Evolutionary conservation across 64 coral and sea anemone species (phyloP), one percentile per base, ranked within the genome.

Genomic region (Stylophora pistillata): DNA sequence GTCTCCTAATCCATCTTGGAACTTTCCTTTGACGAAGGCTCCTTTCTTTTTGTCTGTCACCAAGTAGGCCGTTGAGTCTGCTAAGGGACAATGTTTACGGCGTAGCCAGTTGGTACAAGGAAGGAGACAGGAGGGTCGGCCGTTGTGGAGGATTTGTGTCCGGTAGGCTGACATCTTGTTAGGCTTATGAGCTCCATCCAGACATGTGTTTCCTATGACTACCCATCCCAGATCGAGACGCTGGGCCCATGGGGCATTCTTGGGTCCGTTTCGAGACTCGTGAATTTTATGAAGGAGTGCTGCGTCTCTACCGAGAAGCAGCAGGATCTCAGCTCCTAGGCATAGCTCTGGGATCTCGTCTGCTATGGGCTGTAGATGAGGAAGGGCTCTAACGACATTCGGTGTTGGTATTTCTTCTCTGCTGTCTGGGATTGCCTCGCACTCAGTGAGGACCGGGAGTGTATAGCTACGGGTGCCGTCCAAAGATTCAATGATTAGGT

Each of bases 401-500:
- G 80, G 80, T n/a, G 81, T 91, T 10, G 89, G 81, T 10, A 91
- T 91, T 69, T 91, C 89, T 15, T 84, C 59, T 20, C 71, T 75
- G 71, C 56, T 75, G 82, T 86, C 30, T 86, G 63, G 47, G 33
- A 86, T 86, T 14, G 32, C 64, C 3, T 86, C 61, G 33, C 82
- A 71, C 29, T 86, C 63, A 15, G 64, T 86, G 15, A 86, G 1
- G 4, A 9, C 25, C 37, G 41, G 82, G 2, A 86, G n/a, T 9
- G 4, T 5, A 72, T 86, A 15, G 1, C 23, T 32, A 1, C 9
- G 5, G 31, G 0, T 7, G 3, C 41, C 20, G 9, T 86, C 64
- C 21, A 86, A 15, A 30, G 82, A 86, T 56, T 70, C 64, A 12
- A 86, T 53, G 3, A 86, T 18, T 15, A 86, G 82, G 15, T n/a